Evolutionary conservation across 2,888 invertebrate genomes (phyloP).

Genomic region (Coecobrya sp.): DNA sequence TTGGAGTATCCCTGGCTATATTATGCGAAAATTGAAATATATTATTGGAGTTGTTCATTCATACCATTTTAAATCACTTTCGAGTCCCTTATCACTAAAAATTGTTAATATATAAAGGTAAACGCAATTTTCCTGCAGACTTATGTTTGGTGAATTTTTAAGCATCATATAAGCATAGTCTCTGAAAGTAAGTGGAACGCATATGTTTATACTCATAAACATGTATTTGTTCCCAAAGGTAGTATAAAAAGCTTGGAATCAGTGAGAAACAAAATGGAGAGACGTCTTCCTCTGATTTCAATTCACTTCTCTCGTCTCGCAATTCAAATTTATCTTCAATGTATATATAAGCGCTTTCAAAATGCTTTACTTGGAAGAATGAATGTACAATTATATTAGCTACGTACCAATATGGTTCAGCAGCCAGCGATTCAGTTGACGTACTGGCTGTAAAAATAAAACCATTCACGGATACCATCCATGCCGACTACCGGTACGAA

Average conservation of each 20-base stretch:
- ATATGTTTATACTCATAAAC: neutral
- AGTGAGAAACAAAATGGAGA: conserved; percentile 23
- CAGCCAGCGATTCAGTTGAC: neutral
- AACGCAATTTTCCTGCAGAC: too few relatives aligned
- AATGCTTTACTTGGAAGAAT: too few relatives aligned
- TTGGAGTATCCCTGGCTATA: neutral
- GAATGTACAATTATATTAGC: too few relatives aligned
- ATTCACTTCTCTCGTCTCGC: conserved; percentile 55
- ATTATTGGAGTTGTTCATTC: neutral
- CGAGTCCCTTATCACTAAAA: too few relatives aligned
- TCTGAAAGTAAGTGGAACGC: neutral
- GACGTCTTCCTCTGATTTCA: conserved; percentile 52
- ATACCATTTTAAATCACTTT: neutral
- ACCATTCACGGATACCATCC: conserved; percentile 9
- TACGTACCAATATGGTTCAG: too few relatives aligned
- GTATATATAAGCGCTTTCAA: neutral
- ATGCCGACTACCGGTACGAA: conserved; percentile 14
- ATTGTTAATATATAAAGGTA: too few relatives aligned
- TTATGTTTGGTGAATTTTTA: too few relatives aligned
- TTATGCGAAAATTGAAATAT: neutral
- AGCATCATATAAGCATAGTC: too few relatives aligned
- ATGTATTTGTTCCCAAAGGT: neutral
- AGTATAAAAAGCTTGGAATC: conserved; percentile 4
- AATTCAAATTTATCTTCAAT: conserved; percentile 67
- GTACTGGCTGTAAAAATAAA: conserved; percentile 31